Evolutionary conservation across 2,888 invertebrate genomes (phyloP), one percentile per base, ranked within the genome.

Genomic region (Cephalotes varians): DNA sequence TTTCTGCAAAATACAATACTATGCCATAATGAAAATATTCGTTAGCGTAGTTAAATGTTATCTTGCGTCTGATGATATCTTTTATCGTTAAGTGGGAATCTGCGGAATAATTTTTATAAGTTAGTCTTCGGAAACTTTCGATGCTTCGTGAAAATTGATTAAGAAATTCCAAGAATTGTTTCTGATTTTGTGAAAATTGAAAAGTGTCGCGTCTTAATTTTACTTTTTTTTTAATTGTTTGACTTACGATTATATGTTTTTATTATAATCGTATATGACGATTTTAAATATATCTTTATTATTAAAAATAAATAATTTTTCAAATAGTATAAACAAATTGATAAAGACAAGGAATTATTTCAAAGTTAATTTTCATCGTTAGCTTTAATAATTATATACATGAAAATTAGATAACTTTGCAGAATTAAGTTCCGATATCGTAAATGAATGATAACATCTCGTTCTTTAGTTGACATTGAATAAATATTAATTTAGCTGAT

Each of bases 61-160:
- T 82, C 80, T 84, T 51, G n/a, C 15, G n/a, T 58, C 40, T 47
- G 28, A 84, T 81, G 73, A 49, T n/a, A 47, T 31, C 65, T 74
- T 54, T 82, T 44, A 28, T 62, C n/a, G 12, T 60, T 25, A 58
- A 81, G 18, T 34, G 12, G 1, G 7, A 31, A 21, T 51, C 31
- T 51, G 31, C 15, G n/a, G n/a, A n/a, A 31, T 47, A 47, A 31
- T 49, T 49, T 74, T 87, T 71, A 18, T 58, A 67, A 54, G 40
- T 28, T 81, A 71, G 84, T 82, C 69, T 88, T n/a, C 58, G 60
- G 58, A 56, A 73, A 47, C 56, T 73, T 60, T 60, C 74, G 72
- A 76, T 44, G 64, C 81, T 81, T 25, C 9, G 5, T 62, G 51
- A 28, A 58, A 77, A 86, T 83, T 84, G 81, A 28, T 40, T n/a